phyloP scores from a whole-genome alignment of 2,113 vertebrate species.

The Malaclemys terrapin region DNA sequence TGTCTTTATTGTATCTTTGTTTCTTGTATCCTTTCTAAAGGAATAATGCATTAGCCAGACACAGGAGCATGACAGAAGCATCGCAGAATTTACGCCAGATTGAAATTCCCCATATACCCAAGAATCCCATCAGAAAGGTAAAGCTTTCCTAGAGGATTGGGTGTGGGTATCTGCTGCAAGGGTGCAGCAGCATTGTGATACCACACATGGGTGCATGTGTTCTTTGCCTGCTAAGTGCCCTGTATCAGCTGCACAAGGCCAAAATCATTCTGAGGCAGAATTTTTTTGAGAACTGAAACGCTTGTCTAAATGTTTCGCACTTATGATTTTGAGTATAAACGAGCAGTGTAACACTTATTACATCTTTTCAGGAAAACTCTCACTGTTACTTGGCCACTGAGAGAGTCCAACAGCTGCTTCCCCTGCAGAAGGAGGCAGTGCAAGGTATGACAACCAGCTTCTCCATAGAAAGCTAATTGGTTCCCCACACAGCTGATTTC shows the following conservation, averaged over 20 bases:
- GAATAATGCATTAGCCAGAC: conserved; percentile 86
- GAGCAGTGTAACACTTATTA: not conserved
- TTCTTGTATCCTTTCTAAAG: conserved; percentile 73
- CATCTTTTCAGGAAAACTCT: conserved; percentile 71
- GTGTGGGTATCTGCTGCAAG: not conserved
- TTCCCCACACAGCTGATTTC: not conserved
- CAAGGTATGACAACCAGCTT: conserved; percentile 84
- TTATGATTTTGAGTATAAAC: not conserved
- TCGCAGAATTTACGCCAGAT: conserved; percentile 93
- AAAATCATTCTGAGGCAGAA: not conserved
- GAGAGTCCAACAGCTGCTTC: conserved; percentile 69
- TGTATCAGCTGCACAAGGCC: not conserved
- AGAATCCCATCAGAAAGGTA: conserved; percentile 84
- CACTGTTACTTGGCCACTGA: conserved; percentile 59
- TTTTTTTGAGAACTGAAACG: not conserved
- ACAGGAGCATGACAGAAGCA: conserved; percentile 92
- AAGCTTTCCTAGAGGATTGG: conserved; percentile 38
- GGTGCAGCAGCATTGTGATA: fast-evolving
- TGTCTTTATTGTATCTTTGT: not conserved
- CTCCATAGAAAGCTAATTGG: not conserved
- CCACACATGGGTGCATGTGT: not conserved
- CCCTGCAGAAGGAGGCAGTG: conserved; percentile 81
- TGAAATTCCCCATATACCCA: conserved; percentile 89
- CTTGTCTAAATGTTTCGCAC: not conserved
- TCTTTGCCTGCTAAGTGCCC: not conserved